These are phyloP conservation scores for Lordiphosa clarofinis DNA, from an alignment of 1,140 invertebrate genomes.

Conservation along the genomic window DNA sequence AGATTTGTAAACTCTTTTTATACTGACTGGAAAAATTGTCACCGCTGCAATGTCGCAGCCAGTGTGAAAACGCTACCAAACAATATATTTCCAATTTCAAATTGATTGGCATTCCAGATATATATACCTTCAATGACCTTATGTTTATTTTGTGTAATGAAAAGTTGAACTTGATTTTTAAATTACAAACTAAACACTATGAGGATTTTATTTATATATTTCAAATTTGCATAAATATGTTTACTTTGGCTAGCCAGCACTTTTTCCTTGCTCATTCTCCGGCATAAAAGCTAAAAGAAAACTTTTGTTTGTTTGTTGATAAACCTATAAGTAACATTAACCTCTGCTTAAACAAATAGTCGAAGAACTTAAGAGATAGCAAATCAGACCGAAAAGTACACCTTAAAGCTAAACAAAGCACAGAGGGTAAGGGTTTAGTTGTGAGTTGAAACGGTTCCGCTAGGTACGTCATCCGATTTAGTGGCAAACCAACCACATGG, in stretches of 20 bases:
- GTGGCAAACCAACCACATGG: conserved; percentile 10
- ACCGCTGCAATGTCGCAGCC: no score
- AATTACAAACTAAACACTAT: conserved; percentile 10
- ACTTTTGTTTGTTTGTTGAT: conserved; percentile 1
- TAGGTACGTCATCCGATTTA: conserved; percentile 33
- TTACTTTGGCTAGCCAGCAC: no score
- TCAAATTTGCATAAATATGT: no score
- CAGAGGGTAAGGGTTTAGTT: conserved; percentile 13
- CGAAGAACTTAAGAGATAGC: conserved; percentile 32
- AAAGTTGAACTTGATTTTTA: background rate
- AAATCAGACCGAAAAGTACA: conserved; percentile 46
- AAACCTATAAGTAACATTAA: conserved; percentile 42
- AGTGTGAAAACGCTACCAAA: no score
- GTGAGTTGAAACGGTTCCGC: conserved; percentile 13
- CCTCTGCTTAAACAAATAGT: conserved; percentile 26
- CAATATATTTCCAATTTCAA: no score
- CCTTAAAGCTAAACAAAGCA: conserved; percentile 70
- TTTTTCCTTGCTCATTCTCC: background rate
- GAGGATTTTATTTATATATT: conserved; percentile 3
- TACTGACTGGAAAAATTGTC: no score
- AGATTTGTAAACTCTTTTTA: no score
- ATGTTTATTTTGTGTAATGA: background rate
- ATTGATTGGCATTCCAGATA: no score
- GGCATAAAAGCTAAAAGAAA: conserved; percentile 23
- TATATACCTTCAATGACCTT: background rate